These are phyloP conservation scores for Labeo catla DNA, from an alignment of 2,113 vertebrate species.

Conservation along the genomic window DNA sequence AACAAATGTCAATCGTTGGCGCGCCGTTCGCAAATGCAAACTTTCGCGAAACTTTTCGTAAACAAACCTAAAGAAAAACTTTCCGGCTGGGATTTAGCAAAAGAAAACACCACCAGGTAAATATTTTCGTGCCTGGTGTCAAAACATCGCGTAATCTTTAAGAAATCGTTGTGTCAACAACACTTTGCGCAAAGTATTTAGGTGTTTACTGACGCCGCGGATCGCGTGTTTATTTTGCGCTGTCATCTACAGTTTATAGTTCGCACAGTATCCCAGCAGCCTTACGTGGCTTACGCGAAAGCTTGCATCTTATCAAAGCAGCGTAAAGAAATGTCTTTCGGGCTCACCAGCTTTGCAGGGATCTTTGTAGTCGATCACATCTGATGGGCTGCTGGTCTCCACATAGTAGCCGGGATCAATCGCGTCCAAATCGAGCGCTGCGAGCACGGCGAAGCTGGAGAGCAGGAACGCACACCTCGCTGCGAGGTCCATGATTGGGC, in stretches of 20 bases:
- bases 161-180: slow-evolving; percentile 10
- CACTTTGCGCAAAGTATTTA: background rate
- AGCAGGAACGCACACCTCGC: slow-evolving; percentile 53
- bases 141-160: slow-evolving; percentile 21
- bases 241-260: slow-evolving; percentile 36
- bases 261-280: slow-evolving; percentile 4
- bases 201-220: background rate
- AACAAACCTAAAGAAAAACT: background rate
- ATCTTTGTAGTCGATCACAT: slow-evolving; percentile 57
- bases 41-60: background rate
- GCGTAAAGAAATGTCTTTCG: background rate
- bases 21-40: background rate
- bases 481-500: slow-evolving; percentile 53
- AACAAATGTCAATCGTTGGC: background rate
- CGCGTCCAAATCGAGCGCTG: slow-evolving; percentile 47
- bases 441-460: slow-evolving; percentile 45
- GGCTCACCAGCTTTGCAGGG: slow-evolving; percentile 59
- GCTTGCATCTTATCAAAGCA: slow-evolving; percentile 8
- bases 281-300: slow-evolving; percentile 47
- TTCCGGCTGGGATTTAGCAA: background rate
- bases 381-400: slow-evolving; percentile 34
- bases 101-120: slow-evolving; percentile 6
- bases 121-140: background rate
- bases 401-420: slow-evolving; percentile 50
- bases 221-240: slow-evolving; percentile 7